Conservation (phyloP, 2,113 vertebrate species). For the Sitta europaea region DNA sequence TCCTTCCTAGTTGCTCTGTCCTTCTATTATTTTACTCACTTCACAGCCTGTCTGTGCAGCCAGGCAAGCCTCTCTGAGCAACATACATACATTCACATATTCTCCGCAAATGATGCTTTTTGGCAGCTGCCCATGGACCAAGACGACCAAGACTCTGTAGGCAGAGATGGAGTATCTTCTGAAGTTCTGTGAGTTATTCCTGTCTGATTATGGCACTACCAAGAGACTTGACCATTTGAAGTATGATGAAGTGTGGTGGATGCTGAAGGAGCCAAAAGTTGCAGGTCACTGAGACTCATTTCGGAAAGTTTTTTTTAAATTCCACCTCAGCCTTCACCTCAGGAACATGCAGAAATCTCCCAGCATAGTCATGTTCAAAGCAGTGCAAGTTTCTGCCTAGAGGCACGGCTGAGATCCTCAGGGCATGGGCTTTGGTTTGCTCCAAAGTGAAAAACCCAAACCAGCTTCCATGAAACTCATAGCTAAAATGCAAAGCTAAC, state of each 20-base stretch:
- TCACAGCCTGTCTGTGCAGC: background rate
- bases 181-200: background rate
- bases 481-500: background rate
- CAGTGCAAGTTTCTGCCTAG: background rate
- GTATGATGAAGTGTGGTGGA: conserved; percentile 21
- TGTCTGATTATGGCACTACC: background rate
- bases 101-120: background rate
- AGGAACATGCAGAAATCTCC: background rate
- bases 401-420: background rate
- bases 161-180: background rate
- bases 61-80: background rate
- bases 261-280: conserved; percentile 6
- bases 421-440: background rate
- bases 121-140: background rate
- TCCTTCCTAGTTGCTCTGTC: background rate
- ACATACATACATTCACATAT: background rate
- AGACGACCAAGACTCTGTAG: background rate
- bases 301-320: conserved; percentile 22
- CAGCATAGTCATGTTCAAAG: background rate
- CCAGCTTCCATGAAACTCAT: background rate
- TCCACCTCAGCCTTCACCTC: background rate
- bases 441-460: background rate
- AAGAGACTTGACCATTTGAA: conserved; percentile 4
- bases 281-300: background rate
- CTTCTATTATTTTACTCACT: background rate